Evolutionary conservation across 1,140 invertebrate genomes (phyloP).

Genomic region (Sipha flava): DNA sequence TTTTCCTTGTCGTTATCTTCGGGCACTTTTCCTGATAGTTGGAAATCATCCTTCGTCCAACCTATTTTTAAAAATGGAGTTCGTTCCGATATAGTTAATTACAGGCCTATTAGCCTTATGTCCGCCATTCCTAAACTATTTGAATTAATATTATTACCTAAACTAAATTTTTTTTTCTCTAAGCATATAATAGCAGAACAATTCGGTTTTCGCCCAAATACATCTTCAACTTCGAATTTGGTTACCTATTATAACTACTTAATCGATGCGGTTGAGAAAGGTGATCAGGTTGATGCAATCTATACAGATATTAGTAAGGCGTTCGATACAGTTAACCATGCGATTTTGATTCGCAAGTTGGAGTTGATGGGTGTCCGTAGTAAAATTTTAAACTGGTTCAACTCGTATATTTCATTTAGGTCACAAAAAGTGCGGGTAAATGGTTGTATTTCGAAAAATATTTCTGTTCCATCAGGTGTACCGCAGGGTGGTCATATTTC

Average conservation of each 20-base stretch:
- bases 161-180: background rate
- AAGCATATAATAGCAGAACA: background rate
- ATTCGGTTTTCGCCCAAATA: background rate
- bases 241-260: background rate
- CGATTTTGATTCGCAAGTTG: background rate
- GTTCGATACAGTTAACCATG: background rate
- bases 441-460: background rate
- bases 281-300: background rate
- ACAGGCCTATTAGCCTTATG: background rate
- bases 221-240: background rate
- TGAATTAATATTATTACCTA: background rate
- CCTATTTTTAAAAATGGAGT: background rate
- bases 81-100: background rate
- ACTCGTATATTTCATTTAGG: background rate
- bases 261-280: background rate
- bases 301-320: slow-evolving; percentile 20
- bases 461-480: background rate
- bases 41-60: background rate
- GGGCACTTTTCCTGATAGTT: background rate
- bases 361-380: background rate
- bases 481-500: background rate
- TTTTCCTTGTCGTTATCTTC: too few species aligned
- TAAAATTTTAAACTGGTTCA: background rate
- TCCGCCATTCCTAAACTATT: background rate
- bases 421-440: background rate